Conservation (phyloP, 2,888 invertebrate species). For the Apomyelois bistriatella region DNA sequence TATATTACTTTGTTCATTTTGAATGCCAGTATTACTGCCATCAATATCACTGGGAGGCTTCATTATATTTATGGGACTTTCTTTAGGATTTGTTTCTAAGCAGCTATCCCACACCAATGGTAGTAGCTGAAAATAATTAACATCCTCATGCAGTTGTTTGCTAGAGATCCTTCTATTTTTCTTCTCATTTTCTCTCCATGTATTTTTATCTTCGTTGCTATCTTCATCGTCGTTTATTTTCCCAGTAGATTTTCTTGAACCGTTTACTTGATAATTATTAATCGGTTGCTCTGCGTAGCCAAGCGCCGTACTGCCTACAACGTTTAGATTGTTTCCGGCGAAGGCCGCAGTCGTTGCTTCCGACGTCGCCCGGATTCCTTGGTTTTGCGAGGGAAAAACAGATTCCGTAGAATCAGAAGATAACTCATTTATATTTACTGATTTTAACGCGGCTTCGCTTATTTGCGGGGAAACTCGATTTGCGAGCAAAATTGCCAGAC, state of each 20-base stretch:
- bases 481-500: constrained; percentile 46
- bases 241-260: constrained; percentile 41
- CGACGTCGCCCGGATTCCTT: constrained; percentile 57
- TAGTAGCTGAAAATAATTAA: constrained; percentile 32
- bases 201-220: constrained; percentile 41
- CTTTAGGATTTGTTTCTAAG: constrained; percentile 47
- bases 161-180: constrained; percentile 18
- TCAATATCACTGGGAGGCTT: constrained; percentile 41
- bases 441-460: constrained; percentile 28
- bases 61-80: constrained; percentile 32
- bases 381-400: constrained; percentile 55
- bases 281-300: constrained; percentile 37
- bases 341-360: constrained; percentile 57
- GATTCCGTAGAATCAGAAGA: constrained; percentile 30
- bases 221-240: constrained; percentile 41
- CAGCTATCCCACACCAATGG: constrained; percentile 64
- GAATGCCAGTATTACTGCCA: constrained; percentile 36
- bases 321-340: constrained; percentile 71
- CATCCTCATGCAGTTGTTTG: constrained; percentile 20
- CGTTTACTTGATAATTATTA: constrained; percentile 67
- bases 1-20: constrained; percentile 28
- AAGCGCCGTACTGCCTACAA: constrained; percentile 37
- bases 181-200: constrained; percentile 29
- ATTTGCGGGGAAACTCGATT: constrained; percentile 47
- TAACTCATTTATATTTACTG: constrained; percentile 46